Evolutionary conservation across 2,797 vertebrate species (phyloP).

Genomic region (Phaenicophaeus curvirostris): DNA sequence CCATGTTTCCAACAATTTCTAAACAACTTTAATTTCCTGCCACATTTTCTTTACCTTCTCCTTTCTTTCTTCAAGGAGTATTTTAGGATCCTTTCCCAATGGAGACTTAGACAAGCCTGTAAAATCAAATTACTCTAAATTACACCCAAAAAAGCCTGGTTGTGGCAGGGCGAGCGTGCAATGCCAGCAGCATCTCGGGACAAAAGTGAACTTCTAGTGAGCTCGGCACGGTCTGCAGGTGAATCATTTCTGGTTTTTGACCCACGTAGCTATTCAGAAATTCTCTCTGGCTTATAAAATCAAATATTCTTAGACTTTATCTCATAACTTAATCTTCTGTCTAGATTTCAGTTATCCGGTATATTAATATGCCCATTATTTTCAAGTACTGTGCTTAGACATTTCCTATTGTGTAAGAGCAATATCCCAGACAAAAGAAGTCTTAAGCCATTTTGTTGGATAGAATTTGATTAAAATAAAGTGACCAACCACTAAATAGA

Average conservation of each 20-base stretch:
- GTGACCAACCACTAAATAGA: neutral
- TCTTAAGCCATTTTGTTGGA: neutral
- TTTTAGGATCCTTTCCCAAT: neutral
- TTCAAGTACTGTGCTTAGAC: neutral
- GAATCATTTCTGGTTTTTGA: neutral
- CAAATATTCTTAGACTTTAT: constrained; percentile 10
- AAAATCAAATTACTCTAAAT: neutral
- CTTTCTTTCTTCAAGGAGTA: neutral
- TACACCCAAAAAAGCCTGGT: neutral
- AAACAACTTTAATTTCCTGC: neutral
- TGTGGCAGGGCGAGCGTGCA: neutral
- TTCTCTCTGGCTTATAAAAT: neutral
- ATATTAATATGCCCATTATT: neutral
- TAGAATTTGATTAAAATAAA: constrained; percentile 14
- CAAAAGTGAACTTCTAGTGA: neutral
- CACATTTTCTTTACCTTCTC: neutral
- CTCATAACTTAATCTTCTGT: constrained; percentile 1
- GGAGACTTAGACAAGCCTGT: neutral
- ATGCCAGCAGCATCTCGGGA: neutral
- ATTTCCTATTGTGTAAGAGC: constrained; percentile 39
- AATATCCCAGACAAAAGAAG: neutral
- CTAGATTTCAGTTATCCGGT: neutral
- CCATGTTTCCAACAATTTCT: rapidly evolving
- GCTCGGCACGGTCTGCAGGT: neutral
- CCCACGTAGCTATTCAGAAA: neutral